Evolutionary conservation across 2,797 vertebrate species (phyloP), one percentile per base, ranked within the genome.

Genomic region (Crypturellus tataupa): DNA sequence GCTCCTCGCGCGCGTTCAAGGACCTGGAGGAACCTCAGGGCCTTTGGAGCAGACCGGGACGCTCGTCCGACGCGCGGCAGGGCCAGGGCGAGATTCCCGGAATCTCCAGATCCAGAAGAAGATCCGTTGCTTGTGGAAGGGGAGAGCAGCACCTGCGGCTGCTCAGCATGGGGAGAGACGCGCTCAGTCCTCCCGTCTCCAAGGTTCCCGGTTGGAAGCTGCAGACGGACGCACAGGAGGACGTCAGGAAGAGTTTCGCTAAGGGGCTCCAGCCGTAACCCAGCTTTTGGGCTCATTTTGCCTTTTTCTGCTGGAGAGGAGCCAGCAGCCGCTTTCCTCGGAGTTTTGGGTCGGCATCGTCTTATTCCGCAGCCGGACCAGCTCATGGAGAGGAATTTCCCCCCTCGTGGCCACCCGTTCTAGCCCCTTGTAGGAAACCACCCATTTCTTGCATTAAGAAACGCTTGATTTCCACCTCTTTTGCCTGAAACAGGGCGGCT

Each of bases 391-490:
- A 8, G 58, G 60, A 53, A 49, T 67, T 89, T 82, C 80, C 27
- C 67, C 51, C 33, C 55, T 7, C 6, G 64, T 6, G 55, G 47
- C 40, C 58, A 6, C 46, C 46, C 16, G 1, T 9, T 70, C 69
- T 2, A 64, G 47, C 60, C 31, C 42, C 16, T 27, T 1, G 23
- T 1, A 24, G 27, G 11, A n/a, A 37, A 56, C 77, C 1, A 51
- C 3, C 11, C 20, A 1, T 1, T 17, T 71, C 35, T 9, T 15
- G 0, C 24, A 19, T 25, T 4, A 1, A 64, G 12, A 39, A 14
- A 27, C 21, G 42, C 44, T 17, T 44, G 44, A 42, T 42, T 42
- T 42, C 42, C 42, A 14, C 16, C 42, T 42, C 42, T 42, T 42
- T 42, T 42, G 42, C 37, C 37, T 39, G 11, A 39, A 39, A 13